Percentiles rank a stretch among this genome's conserved stretches.
phyloP scores from a whole-genome alignment of 2,797 vertebrate species.

The Scolopax bukidnonensis region DNA sequence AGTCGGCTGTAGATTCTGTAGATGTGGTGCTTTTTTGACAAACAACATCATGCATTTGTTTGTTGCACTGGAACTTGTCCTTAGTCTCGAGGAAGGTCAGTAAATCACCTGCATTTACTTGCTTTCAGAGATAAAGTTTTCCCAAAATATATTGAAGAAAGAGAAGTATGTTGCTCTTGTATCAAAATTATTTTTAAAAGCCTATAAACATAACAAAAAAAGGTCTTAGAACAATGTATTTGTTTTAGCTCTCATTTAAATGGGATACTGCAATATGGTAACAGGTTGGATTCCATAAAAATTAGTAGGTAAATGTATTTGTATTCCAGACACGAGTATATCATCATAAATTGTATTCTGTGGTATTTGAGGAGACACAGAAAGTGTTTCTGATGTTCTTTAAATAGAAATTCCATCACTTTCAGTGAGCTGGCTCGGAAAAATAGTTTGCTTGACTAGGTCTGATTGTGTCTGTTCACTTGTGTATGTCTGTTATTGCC shows the following conservation, averaged over 20 bases:
- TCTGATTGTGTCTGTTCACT: neutral
- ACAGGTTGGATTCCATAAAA: neutral
- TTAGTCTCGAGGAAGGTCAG: neutral
- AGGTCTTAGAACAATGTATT: neutral
- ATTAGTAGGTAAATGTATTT: neutral
- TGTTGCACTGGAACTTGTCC: neutral
- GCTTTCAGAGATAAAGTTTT: neutral
- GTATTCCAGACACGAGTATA: neutral
- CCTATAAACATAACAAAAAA: neutral
- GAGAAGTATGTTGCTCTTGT: neutral
- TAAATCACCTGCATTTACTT: neutral
- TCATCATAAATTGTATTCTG: neutral
- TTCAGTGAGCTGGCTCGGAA: neutral
- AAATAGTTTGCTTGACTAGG: neutral
- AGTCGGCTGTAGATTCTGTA: neutral
- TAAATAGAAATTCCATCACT: constrained; percentile 8
- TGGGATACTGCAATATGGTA: neutral
- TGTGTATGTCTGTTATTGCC: neutral
- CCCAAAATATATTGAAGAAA: neutral
- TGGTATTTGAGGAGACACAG: neutral
- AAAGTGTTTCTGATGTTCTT: constrained; percentile 28
- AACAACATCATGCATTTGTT: neutral
- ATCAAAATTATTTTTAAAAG: neutral
- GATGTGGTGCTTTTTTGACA: neutral
- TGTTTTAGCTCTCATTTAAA: neutral